A percentile compares a stretch with the other conserved stretches of the same genome.
phyloP scores from a whole-genome alignment of 2,888 invertebrate species.

The Zele albiditarsus region DNA sequence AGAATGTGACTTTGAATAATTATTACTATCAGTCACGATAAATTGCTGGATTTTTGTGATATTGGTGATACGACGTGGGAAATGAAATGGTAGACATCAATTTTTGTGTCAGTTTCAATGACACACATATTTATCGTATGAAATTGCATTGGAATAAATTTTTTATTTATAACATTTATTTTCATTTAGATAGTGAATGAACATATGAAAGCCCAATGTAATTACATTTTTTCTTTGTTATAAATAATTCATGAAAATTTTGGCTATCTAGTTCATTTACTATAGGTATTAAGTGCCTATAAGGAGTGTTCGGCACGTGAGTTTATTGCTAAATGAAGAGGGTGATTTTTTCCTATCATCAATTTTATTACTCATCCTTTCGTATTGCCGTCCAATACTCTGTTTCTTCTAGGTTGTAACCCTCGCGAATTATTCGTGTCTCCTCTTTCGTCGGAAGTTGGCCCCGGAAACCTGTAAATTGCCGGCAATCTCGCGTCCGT shows the following conservation, averaged over 20 bases:
- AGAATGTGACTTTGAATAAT: conserved; percentile 22
- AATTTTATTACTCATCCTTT: neutral
- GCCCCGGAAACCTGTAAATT: conserved; percentile 37
- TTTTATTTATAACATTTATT: neutral
- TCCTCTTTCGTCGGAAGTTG: conserved; percentile 6
- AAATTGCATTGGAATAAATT: neutral
- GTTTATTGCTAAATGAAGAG: neutral
- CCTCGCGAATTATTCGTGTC: conserved; percentile 21
- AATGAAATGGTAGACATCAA: neutral
- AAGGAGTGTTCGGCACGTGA: neutral
- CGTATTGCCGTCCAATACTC: neutral
- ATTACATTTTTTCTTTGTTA: neutral
- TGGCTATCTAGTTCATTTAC: neutral
- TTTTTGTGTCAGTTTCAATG: conserved; percentile 14
- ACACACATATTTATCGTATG: neutral
- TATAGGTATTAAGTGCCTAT: neutral
- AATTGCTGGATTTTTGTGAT: conserved; percentile 4
- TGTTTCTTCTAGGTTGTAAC: neutral
- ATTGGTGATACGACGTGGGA: neutral
- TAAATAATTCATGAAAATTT: conserved; percentile 10
- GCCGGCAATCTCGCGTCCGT: conserved; percentile 38
- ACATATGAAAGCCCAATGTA: neutral
- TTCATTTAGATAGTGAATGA: neutral
- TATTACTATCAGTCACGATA: conserved; percentile 24
- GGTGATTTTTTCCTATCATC: conserved; percentile 2